phyloP scores from a whole-genome alignment of 2,888 invertebrate species.

The Idaea aversata region DNA sequence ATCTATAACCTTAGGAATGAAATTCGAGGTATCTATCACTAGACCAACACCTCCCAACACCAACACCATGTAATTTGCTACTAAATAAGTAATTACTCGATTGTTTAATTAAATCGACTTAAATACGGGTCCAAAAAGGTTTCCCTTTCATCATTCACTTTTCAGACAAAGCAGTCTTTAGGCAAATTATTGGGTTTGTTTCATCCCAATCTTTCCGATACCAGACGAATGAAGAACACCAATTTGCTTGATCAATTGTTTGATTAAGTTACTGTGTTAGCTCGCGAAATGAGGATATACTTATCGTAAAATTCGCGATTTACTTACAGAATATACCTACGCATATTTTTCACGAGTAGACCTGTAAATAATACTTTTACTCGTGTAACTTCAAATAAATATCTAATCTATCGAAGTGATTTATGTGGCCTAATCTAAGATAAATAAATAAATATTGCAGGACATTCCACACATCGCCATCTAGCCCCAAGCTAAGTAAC shows the following conservation, averaged over 20 bases:
- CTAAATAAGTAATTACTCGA: neutral
- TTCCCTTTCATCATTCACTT: neutral
- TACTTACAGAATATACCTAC: neutral
- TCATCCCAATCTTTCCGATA: constrained; percentile 5
- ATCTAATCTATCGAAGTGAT: no score
- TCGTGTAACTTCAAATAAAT: no score
- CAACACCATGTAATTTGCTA: neutral
- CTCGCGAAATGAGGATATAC: neutral
- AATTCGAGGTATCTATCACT: no score
- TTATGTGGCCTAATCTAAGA: no score
- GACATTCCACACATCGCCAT: no score
- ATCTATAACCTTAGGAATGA: no score
- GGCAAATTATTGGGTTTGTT: constrained; percentile 2
- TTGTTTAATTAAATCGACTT: constrained; percentile 1
- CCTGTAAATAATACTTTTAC: neutral
- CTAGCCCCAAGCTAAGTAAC: no score
- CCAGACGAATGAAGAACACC: constrained; percentile 6
- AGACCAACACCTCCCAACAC: neutral
- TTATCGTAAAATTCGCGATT: neutral
- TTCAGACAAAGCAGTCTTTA: neutral
- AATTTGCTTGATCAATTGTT: constrained; percentile 16
- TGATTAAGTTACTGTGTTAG: constrained; percentile 10
- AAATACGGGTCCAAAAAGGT: neutral
- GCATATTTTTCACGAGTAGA: neutral
- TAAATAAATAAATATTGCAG: no score